Evolutionary conservation across 2,113 vertebrate species (phyloP).

Genomic region (Tonatia bakeri): DNA sequence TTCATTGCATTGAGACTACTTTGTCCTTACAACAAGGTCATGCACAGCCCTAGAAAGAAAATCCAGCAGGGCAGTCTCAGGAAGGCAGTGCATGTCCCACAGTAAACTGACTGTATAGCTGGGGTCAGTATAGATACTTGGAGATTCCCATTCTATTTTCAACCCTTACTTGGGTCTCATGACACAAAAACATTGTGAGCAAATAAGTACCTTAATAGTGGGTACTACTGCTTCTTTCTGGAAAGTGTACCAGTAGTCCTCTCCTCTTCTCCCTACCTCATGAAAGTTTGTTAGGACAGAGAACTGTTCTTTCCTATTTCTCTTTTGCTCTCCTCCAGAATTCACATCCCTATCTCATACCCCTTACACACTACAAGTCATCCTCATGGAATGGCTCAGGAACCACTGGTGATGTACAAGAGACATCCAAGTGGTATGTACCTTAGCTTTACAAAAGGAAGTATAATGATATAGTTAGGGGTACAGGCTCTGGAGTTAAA

Average conservation of each 20-base stretch:
- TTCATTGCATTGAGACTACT: not conserved
- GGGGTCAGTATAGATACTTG: not conserved
- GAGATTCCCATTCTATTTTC: not conserved
- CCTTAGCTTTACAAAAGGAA: conserved; percentile 27
- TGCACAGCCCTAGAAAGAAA: not conserved
- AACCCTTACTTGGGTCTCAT: not conserved
- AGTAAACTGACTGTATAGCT: not conserved
- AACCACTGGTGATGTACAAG: not conserved
- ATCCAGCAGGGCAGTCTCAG: not conserved
- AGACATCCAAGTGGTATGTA: not conserved
- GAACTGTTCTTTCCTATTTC: not conserved
- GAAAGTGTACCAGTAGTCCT: not conserved
- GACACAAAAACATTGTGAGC: not conserved
- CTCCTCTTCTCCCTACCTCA: not conserved
- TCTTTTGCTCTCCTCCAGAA: conserved; percentile 1
- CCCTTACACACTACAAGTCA: not conserved
- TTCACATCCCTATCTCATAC: not conserved
- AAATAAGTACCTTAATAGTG: not conserved
- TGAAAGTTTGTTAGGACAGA: not conserved
- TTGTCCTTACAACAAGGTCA: not conserved
- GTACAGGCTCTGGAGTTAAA: not conserved
- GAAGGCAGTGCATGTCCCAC: not conserved
- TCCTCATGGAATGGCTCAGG: not conserved
- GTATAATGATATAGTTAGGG: not conserved
- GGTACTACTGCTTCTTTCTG: not conserved